Conservation (phyloP, 1,140 invertebrate species). For the Chrysopa pallens region DNA sequence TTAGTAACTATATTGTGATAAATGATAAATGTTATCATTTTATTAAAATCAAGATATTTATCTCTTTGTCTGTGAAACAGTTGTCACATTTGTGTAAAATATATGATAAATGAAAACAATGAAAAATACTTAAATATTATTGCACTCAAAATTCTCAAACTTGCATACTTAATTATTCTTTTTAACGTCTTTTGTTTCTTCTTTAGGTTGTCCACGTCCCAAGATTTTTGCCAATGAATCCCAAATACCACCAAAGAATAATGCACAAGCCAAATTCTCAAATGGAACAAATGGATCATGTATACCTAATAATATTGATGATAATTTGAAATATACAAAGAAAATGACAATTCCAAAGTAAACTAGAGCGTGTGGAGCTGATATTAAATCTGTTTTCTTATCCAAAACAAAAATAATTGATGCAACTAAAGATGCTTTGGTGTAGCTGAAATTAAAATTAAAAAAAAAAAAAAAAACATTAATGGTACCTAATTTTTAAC, state of each 20-base stretch:
- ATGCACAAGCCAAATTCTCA: conserved; percentile 92
- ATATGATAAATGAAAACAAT: too few species aligned
- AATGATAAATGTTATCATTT: too few species aligned
- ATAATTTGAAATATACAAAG: conserved; percentile 98
- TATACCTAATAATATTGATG: conserved; percentile 88
- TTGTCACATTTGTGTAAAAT: too few species aligned
- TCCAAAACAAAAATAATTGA: conserved; percentile 93
- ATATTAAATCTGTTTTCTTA: conserved; percentile 91
- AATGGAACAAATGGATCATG: conserved; percentile 97
- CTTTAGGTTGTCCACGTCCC: conserved; percentile 57
- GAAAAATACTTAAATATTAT: too few species aligned
- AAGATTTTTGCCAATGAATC: conserved; percentile 79
- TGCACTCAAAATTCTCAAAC: too few species aligned
- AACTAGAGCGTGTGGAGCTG: conserved; percentile 87
- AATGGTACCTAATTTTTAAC: too few species aligned
- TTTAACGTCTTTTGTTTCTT: conserved; percentile 58
- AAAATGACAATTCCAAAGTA: conserved; percentile 99
- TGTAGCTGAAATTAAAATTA: conserved; percentile 51
- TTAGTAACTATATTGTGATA: too few species aligned
- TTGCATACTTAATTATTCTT: conserved; percentile 22
- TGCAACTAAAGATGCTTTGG: conserved; percentile 89
- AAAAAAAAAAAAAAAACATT: too few species aligned
- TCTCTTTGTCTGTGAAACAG: too few species aligned
- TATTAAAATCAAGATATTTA: too few species aligned
- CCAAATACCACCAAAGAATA: conserved; percentile 97